Percentiles rank a stretch among this genome's conserved stretches.
These are phyloP conservation scores for Artibeus jamaicensis DNA, from an alignment of 2,797 vertebrate genomes.

Conservation along the genomic window DNA sequence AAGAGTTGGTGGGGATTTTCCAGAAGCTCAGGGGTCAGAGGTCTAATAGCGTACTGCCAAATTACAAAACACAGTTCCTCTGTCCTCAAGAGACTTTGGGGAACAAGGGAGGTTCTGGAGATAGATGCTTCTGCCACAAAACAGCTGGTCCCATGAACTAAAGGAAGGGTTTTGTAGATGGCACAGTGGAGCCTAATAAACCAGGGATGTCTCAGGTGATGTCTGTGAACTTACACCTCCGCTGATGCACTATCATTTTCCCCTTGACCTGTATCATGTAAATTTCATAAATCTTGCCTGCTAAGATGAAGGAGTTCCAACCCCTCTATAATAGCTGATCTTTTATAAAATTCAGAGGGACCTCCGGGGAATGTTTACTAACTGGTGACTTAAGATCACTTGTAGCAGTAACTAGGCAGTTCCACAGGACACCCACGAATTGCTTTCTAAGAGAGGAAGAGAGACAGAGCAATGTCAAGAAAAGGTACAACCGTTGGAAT, in stretches of 20 bases:
- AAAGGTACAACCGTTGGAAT: not conserved
- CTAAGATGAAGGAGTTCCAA: not conserved
- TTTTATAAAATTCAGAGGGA: not conserved
- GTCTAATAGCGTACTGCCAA: not conserved
- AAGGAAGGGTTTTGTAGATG: not conserved
- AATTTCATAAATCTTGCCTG: not conserved
- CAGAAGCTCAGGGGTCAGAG: not conserved
- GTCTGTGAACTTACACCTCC: not conserved
- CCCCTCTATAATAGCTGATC: not conserved
- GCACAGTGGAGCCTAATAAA: not conserved
- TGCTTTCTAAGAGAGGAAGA: not conserved
- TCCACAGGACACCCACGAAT: not conserved
- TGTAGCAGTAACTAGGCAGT: not conserved
- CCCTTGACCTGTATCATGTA: not conserved
- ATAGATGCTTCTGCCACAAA: not conserved
- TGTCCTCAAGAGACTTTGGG: not conserved
- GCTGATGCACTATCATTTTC: not conserved
- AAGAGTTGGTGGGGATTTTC: slow-evolving; percentile 3
- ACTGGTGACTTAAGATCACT: not conserved
- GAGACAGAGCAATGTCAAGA: not conserved
- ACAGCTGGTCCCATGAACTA: not conserved
- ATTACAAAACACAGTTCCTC: not conserved
- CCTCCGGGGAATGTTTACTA: not conserved
- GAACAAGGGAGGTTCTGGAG: not conserved
- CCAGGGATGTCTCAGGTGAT: not conserved